phyloP scores from a whole-genome alignment of 2,888 invertebrate species.

The Trichopria drosophilae region DNA sequence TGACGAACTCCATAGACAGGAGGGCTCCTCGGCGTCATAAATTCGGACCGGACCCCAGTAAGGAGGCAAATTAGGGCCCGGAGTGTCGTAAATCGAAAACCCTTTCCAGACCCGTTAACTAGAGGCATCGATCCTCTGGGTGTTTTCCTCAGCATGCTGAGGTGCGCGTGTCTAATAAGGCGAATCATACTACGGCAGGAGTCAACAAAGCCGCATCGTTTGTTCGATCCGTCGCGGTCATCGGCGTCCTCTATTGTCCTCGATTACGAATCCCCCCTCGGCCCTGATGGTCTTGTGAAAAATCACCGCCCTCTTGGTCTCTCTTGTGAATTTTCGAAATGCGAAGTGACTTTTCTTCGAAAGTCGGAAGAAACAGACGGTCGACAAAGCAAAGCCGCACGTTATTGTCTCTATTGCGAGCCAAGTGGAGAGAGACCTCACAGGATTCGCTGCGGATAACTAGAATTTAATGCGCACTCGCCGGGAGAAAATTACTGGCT shows the following conservation, averaged over 20 bases:
- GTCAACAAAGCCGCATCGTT: slow-evolving; percentile 48
- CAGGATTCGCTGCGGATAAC: slow-evolving; percentile 35
- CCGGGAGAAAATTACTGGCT: slow-evolving; percentile 41
- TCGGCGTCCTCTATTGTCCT: slow-evolving; percentile 48
- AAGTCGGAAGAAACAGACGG: slow-evolving; percentile 14
- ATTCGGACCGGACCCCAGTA: no score
- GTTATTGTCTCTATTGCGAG: slow-evolving; percentile 29
- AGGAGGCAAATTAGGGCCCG: no score
- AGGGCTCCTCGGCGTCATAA: no score
- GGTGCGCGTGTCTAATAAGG: slow-evolving; percentile 13
- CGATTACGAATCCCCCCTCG: no score
- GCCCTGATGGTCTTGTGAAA: slow-evolving; percentile 42
- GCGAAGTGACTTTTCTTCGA: slow-evolving; percentile 29
- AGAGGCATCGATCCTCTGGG: no score
- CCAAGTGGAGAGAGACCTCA: slow-evolving; percentile 25
- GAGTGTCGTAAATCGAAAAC: no score
- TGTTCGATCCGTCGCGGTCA: slow-evolving; percentile 52
- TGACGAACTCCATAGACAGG: no score
- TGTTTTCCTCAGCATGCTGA: slow-evolving; percentile 1
- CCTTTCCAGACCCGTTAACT: no score
- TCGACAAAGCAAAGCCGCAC: slow-evolving; percentile 21
- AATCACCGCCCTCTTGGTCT: slow-evolving; percentile 42
- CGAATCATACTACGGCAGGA: slow-evolving; percentile 24
- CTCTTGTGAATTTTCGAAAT: no score
- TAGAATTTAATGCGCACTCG: slow-evolving; percentile 46